phyloP scores from a whole-genome alignment of 2,797 vertebrate species.

The Sphenopsis melanotis region DNA sequence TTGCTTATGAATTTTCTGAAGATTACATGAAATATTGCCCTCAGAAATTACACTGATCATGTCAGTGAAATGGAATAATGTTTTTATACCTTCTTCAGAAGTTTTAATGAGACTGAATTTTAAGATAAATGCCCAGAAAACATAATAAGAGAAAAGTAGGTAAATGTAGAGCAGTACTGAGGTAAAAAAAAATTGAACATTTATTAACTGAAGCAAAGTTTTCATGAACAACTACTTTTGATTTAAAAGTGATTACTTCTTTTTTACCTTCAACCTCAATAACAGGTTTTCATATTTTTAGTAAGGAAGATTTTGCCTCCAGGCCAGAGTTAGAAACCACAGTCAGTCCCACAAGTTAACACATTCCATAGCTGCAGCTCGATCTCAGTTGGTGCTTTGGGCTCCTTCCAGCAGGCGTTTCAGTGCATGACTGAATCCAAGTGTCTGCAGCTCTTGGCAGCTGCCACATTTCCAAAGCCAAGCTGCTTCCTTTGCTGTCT shows the following conservation, averaged over 20 bases:
- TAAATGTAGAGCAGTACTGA: neutral
- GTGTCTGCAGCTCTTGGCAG: neutral
- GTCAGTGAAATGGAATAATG: neutral
- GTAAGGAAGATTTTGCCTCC: neutral
- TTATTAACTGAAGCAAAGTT: neutral
- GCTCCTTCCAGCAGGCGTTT: neutral
- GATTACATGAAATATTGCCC: neutral
- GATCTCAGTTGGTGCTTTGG: accelerated
- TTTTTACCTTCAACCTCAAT: neutral
- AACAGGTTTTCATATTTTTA: neutral
- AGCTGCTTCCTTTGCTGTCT: neutral
- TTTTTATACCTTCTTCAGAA: neutral
- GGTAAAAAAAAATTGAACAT: accelerated
- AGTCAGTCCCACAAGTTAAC: neutral
- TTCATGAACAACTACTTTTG: neutral
- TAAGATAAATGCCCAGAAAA: neutral
- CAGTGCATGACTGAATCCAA: neutral
- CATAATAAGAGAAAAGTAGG: neutral
- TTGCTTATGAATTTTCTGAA: neutral
- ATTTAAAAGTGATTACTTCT: neutral
- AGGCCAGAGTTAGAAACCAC: neutral
- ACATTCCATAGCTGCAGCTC: neutral
- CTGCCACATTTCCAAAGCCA: neutral
- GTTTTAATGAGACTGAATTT: neutral
- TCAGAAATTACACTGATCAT: neutral